phyloP scores from a whole-genome alignment of 1,140 invertebrate genomes.

The Eubasilissa regina region DNA sequence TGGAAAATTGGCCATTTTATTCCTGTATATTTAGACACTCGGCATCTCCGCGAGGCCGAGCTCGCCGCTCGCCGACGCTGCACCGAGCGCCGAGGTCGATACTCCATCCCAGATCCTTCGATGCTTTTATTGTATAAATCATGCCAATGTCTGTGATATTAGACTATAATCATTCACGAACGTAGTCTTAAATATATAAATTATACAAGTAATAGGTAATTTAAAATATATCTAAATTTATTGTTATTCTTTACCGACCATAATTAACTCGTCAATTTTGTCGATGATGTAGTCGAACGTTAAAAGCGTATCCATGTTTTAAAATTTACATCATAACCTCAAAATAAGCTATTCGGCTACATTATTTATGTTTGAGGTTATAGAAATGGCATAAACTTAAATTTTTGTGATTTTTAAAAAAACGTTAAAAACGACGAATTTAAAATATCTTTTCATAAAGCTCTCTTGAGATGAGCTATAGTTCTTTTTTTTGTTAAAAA shows the following conservation, averaged over 20 bases:
- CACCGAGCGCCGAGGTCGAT: not conserved
- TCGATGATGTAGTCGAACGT: constrained; percentile 9
- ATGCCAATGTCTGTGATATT: constrained; percentile 61
- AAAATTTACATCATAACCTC: not conserved
- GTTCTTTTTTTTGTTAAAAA: not conserved
- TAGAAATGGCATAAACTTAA: constrained; percentile 21
- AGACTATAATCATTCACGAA: constrained; percentile 57
- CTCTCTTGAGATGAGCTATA: not conserved
- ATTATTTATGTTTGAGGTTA: not conserved
- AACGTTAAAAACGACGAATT: too few species aligned
- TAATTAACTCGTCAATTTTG: constrained; percentile 30
- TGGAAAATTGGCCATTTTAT: constrained; percentile 3
- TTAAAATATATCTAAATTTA: constrained; percentile 56
- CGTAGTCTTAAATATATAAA: constrained; percentile 57
- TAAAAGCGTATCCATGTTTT: constrained; percentile 4
- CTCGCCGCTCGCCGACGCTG: not conserved
- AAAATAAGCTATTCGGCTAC: not conserved
- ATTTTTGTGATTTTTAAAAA: not conserved
- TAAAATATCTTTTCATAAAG: not conserved
- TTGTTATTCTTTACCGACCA: constrained; percentile 48
- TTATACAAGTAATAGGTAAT: constrained; percentile 52
- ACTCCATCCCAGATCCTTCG: constrained; percentile 38
- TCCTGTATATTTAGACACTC: constrained; percentile 38
- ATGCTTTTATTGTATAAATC: constrained; percentile 48
- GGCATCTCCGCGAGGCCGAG: not conserved